phyloP scores from a whole-genome alignment of 2,888 invertebrate genomes.

The Platycheirus albimanus region DNA sequence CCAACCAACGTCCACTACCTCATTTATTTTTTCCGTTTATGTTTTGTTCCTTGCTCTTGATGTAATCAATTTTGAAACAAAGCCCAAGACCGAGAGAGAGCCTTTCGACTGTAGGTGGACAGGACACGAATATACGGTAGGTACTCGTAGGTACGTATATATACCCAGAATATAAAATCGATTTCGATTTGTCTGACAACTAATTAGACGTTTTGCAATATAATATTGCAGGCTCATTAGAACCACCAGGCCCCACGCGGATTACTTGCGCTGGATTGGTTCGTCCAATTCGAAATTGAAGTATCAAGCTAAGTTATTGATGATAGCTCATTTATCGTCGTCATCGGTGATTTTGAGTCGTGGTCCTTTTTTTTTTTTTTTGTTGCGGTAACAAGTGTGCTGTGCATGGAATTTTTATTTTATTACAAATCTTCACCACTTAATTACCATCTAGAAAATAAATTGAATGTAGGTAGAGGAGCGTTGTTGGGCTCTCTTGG shows the following conservation, averaged over 20 bases:
- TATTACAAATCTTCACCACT: constrained; percentile 43
- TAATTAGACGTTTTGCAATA: constrained; percentile 50
- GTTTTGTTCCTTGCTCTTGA: constrained; percentile 35
- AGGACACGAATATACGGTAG: neutral
- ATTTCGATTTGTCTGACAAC: constrained; percentile 58
- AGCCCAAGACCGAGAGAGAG: constrained; percentile 1
- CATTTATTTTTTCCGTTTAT: constrained; percentile 15
- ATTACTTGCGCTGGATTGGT: constrained; percentile 6
- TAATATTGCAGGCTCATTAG: constrained; percentile 25
- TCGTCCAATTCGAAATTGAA: constrained; percentile 33
- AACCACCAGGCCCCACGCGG: constrained; percentile 40
- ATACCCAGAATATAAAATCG: constrained; percentile 39
- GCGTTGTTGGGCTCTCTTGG: neutral
- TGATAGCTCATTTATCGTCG: constrained; percentile 60
- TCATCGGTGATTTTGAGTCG: constrained; percentile 45
- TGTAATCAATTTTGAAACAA: constrained; percentile 65
- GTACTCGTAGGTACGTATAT: neutral
- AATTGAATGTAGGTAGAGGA: neutral
- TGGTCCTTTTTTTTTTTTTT: constrained; percentile 9
- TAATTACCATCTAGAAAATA: constrained; percentile 43
- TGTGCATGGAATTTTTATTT: constrained; percentile 45
- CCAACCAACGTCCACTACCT: constrained; percentile 11
- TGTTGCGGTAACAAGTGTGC: constrained; percentile 31
- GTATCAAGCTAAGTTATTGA: constrained; percentile 61
- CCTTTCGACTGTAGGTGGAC: constrained; percentile 2